Conservation (phyloP, 1,140 invertebrate species). For the Drosophila kanapiae region DNA sequence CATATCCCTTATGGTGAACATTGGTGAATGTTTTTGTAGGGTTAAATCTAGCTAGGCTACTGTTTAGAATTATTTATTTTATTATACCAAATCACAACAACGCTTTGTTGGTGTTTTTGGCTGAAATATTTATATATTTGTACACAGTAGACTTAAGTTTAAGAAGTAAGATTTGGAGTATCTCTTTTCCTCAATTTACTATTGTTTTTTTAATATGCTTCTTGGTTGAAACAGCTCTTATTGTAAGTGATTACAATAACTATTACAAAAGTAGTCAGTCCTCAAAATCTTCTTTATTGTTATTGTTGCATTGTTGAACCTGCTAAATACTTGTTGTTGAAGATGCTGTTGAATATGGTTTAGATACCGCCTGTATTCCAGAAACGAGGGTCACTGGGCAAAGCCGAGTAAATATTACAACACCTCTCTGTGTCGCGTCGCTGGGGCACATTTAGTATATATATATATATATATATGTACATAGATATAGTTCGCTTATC, state of each 20-base stretch:
- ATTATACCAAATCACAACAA: no score
- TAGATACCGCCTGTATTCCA: no score
- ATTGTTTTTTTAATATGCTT: no score
- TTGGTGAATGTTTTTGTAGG: not conserved
- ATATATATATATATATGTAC: not conserved
- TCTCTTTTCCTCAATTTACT: no score
- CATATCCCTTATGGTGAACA: not conserved
- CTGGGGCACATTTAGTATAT: not conserved
- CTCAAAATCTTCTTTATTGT: no score
- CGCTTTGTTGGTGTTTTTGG: not conserved
- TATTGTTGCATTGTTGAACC: not conserved
- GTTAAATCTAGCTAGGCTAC: not conserved
- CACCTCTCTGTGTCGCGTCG: slow-evolving; percentile 8
- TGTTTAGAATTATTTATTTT: not conserved
- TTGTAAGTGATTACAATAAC: no score
- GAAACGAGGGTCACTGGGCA: slow-evolving; percentile 11
- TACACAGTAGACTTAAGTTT: no score
- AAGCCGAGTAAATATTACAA: slow-evolving; percentile 4
- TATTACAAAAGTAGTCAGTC: no score
- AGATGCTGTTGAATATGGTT: not conserved
- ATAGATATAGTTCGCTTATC: slow-evolving; percentile 24
- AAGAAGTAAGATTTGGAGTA: no score
- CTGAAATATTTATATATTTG: no score
- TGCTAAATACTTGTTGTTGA: not conserved
- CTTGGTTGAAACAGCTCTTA: no score